Conservation (phyloP, 2,888 invertebrate genomes). For the Luperina testacea region DNA sequence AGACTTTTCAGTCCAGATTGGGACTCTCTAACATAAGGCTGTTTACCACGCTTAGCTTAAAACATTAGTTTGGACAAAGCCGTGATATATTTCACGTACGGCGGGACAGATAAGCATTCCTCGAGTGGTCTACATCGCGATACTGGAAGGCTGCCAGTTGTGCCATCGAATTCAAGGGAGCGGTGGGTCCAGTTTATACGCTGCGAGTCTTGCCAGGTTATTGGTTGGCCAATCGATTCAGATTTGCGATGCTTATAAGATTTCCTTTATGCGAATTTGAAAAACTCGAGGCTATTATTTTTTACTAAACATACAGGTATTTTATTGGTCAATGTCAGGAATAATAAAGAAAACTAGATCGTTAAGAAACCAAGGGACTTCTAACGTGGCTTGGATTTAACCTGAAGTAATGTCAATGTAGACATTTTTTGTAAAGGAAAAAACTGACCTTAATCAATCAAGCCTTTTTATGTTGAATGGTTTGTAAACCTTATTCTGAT, state of each 20-base stretch:
- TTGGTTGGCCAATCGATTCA: conserved; percentile 41
- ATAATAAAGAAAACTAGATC: not conserved
- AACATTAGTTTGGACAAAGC: conserved; percentile 53
- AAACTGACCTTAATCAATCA: conserved; percentile 25
- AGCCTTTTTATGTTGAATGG: conserved; percentile 7
- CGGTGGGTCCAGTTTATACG: conserved; percentile 44
- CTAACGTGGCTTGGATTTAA: not conserved
- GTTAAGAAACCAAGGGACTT: not conserved
- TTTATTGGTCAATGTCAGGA: not conserved
- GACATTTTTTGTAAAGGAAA: not conserved
- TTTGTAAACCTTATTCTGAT: conserved; percentile 9
- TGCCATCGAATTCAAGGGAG: conserved; percentile 56
- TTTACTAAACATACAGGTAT: not conserved
- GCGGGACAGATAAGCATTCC: conserved; percentile 61
- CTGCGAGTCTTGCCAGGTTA: conserved; percentile 43
- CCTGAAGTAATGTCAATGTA: not conserved
- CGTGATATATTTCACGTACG: conserved; percentile 57
- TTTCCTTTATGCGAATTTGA: not conserved
- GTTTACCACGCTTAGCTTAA: conserved; percentile 50
- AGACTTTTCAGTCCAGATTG: conserved; percentile 31
- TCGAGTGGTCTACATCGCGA: conserved; percentile 47
- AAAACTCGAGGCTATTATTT: not conserved
- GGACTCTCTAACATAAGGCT: conserved; percentile 42
- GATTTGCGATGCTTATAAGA: conserved; percentile 30
- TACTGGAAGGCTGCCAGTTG: conserved; percentile 61